Conservation (phyloP, 2,888 invertebrate species). For the Ochlodes sylvanus region DNA sequence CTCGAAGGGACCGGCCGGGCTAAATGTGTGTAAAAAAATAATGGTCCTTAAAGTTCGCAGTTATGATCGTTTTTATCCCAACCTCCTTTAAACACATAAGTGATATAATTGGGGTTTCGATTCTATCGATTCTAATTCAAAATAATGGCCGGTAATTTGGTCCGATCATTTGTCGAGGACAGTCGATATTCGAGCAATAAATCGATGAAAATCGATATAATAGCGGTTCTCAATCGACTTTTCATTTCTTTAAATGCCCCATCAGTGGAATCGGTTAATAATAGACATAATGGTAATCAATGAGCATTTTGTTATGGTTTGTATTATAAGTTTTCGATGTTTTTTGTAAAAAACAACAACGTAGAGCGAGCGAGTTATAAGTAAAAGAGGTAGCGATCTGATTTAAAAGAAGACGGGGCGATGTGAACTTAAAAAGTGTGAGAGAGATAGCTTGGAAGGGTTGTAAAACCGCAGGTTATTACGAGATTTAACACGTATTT, state of each 20-base stretch:
- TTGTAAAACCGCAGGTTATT: slow-evolving; percentile 78
- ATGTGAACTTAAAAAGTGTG: slow-evolving; percentile 49
- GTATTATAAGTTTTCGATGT: slow-evolving; percentile 12
- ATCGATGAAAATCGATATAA: slow-evolving; percentile 83
- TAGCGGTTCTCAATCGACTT: slow-evolving; percentile 78
- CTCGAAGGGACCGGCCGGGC: slow-evolving; percentile 44
- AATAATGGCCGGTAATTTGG: slow-evolving; percentile 83
- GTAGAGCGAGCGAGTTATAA: background rate
- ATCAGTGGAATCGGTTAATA: slow-evolving; percentile 81
- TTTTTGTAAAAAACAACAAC: slow-evolving; percentile 16
- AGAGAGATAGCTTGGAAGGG: slow-evolving; percentile 65
- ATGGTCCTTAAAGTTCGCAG: slow-evolving; percentile 59
- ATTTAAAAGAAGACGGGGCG: slow-evolving; percentile 52
- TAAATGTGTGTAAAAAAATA: slow-evolving; percentile 42
- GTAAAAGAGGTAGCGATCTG: slow-evolving; percentile 19
- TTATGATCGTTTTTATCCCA: slow-evolving; percentile 74
- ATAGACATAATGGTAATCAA: slow-evolving; percentile 80
- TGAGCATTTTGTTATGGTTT: slow-evolving; percentile 62
- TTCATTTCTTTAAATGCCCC: slow-evolving; percentile 85
- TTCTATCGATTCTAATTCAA: slow-evolving; percentile 84
- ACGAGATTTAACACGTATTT: slow-evolving; percentile 82
- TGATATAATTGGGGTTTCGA: slow-evolving; percentile 83
- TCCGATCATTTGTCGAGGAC: slow-evolving; percentile 82
- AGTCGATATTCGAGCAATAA: slow-evolving; percentile 84
- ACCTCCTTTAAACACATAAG: slow-evolving; percentile 85